Evolutionary conservation across 2,797 vertebrate species (phyloP), one percentile per base, ranked within the genome.

Genomic region (Aplochiton taeniatus): DNA sequence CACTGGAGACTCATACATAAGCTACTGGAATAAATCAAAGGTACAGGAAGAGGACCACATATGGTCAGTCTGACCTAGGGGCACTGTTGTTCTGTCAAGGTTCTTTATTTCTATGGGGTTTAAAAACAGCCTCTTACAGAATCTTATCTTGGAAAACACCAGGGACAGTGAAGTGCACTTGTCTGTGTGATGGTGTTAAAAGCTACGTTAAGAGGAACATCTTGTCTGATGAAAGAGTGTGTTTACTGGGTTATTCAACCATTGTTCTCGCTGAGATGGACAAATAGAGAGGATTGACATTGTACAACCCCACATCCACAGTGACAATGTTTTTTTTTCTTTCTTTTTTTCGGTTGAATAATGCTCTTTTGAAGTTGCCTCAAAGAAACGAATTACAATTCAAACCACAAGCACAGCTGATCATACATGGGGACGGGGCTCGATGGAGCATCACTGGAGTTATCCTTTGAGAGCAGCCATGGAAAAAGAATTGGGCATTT

Each of bases 381-480:
- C 6, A 31, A 31, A 31, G 31, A 6, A 31, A 31, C 31, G 2
- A 31, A 73, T 79, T 70, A 66, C 68, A 68, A 56, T 76, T 77
- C 62, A 63, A 66, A 60, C 61, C 63, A 66, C 46, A 20, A 19
- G 59, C 49, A 75, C 70, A 16, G 2, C 10, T 63, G 31, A 57
- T 48, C 43, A 31, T 68, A 74, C 62, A 57, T 51, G 69, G 58
- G 68, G 65, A 63, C 13, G n/a, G 66, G 61, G 73, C 58, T 48
- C 63, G 72, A 70, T 78, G 70, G 63, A 63, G 66, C 69, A 9
- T 79, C 69, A 57, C 63, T 47, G 81, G 74, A 73, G 61, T n/a
- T 61, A 58, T 68, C 74, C 59, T 81, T 53, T 66, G 66, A 73
- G 74, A 63, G 54, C 69, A 57, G 71, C 70, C 67, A n/a, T 12